A percentile compares a stretch with the other conserved stretches of the same genome.
Conservation (phyloP, 2,888 invertebrate genomes). For the Parthenolecanium corni region DNA sequence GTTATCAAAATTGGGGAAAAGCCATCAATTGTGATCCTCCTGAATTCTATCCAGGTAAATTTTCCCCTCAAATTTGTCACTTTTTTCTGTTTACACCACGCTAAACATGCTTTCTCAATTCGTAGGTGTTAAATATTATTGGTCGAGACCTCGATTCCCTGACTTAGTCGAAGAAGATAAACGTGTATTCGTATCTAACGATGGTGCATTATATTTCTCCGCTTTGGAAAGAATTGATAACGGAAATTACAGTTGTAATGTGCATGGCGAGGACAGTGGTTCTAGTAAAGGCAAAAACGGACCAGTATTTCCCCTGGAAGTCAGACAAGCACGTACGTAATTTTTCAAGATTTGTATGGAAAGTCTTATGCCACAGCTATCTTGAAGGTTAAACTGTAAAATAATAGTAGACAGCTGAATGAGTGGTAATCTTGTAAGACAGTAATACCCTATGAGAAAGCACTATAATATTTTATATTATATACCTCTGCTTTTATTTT, state of each 20-base stretch:
- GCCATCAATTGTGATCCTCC: conserved; percentile 86
- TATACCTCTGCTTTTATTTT: no score
- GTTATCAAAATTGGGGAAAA: conserved; percentile 89
- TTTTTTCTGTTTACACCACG: background rate
- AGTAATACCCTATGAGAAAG: no score
- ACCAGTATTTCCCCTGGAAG: conserved; percentile 70
- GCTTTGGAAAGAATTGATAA: conserved; percentile 80
- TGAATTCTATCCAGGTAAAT: conserved; percentile 64
- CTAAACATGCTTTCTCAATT: conserved; percentile 19
- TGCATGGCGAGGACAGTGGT: conserved; percentile 72
- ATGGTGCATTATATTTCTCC: conserved; percentile 90
- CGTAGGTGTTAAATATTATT: conserved; percentile 68
- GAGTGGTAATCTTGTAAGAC: no score
- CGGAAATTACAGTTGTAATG: conserved; percentile 84
- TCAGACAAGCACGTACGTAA: conserved; percentile 60
- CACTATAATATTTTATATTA: no score
- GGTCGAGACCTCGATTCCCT: conserved; percentile 80
- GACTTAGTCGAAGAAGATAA: conserved; percentile 89
- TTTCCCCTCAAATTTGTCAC: background rate
- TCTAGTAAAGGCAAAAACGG: conserved; percentile 82
- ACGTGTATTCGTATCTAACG: conserved; percentile 83
- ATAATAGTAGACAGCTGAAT: no score
- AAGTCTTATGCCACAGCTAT: no score
- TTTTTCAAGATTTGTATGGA: no score
- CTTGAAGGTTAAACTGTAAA: no score